Conservation (phyloP, 1,140 invertebrate genomes). For the Leptopilina clavipes region DNA sequence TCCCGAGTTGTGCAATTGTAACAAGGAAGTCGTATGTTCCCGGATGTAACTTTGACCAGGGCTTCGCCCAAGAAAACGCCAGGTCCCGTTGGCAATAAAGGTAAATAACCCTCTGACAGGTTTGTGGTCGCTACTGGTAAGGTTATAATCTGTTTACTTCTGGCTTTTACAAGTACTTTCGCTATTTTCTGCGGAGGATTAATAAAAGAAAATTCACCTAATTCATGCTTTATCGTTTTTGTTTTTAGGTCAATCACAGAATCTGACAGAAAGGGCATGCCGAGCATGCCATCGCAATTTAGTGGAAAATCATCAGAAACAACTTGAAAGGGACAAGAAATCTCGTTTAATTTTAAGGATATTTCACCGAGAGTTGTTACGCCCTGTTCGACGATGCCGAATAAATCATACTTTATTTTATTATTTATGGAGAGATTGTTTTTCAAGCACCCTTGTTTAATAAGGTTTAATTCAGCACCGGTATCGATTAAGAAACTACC, state of each 20-base stretch:
- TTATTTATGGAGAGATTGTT: neutral
- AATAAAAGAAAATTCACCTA: neutral
- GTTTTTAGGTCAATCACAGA: conserved; percentile 17
- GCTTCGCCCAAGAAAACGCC: neutral
- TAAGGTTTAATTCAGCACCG: neutral
- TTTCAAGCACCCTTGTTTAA: neutral
- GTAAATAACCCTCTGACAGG: conserved; percentile 24
- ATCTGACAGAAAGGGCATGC: conserved; percentile 27
- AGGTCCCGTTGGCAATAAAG: neutral
- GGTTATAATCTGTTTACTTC: neutral
- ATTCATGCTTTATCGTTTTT: neutral
- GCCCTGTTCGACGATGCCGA: conserved; percentile 17
- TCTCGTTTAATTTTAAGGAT: neutral
- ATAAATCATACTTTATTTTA: conserved; percentile 26
- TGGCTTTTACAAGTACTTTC: neutral
- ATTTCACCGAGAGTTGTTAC: conserved; percentile 23
- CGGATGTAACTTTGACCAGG: neutral
- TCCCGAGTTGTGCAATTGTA: neutral
- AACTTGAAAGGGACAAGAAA: conserved; percentile 3
- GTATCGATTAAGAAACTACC: neutral
- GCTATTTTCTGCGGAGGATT: neutral
- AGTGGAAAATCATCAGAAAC: neutral
- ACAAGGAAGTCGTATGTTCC: neutral
- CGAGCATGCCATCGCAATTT: conserved; percentile 11
- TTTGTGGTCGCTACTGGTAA: neutral